Percentiles rank a stretch among this genome's conserved stretches.
These are phyloP conservation scores for Neolamprologus caudopunctatus DNA, from an alignment of 2,113 vertebrate species.

Conservation along the genomic window DNA sequence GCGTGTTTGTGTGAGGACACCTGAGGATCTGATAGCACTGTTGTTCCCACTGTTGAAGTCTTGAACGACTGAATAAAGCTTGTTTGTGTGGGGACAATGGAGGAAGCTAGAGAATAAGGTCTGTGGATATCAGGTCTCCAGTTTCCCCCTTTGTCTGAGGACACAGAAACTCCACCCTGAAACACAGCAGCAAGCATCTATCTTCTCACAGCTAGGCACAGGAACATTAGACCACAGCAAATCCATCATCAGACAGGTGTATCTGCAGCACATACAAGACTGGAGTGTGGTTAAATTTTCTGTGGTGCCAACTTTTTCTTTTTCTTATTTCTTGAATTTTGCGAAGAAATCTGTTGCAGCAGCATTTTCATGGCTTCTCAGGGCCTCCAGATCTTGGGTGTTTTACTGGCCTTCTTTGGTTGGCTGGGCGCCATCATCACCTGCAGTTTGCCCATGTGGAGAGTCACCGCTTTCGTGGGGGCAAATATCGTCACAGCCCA, in stretches of 20 bases:
- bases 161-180: conserved; percentile 58
- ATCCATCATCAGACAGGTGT: neutral
- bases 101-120: neutral
- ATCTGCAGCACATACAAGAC: neutral
- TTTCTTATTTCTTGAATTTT: neutral
- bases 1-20: neutral
- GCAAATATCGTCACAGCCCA: conserved; percentile 72
- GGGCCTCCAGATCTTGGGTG: conserved; percentile 71
- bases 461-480: conserved; percentile 71
- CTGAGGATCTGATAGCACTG: neutral
- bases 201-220: conserved; percentile 2
- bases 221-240: neutral
- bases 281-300: neutral
- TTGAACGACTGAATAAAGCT: conserved; percentile 39
- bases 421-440: conserved; percentile 70
- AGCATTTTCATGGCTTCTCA: conserved; percentile 62
- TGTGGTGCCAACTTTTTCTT: neutral
- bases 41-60: neutral
- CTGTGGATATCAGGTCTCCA: conserved; percentile 49
- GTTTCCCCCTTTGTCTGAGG: conserved; percentile 42
- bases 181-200: conserved; percentile 1
- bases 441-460: conserved; percentile 74
- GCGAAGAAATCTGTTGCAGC: neutral
- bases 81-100: conserved; percentile 49
- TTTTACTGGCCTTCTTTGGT: conserved; percentile 65